These are phyloP conservation scores for Pollicipes pollicipes DNA, from an alignment of 1,140 invertebrate species.

Conservation along the genomic window DNA sequence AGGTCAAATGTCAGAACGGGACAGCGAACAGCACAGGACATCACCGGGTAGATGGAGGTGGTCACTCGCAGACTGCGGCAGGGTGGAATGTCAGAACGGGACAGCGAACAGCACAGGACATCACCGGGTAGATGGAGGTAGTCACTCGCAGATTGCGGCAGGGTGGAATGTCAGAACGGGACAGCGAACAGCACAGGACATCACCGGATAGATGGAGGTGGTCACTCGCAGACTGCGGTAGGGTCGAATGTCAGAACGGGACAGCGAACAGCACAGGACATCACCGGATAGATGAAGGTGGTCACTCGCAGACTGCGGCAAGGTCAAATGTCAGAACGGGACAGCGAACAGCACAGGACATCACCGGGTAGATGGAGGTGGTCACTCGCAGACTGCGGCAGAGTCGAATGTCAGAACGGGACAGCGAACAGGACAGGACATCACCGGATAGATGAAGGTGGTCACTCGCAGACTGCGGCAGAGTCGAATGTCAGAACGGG, in stretches of 20 bases:
- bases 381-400: conserved; percentile 65
- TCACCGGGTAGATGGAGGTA: conserved; percentile 90
- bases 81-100: conserved; percentile 18
- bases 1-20: conserved; percentile 18
- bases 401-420: conserved; percentile 18
- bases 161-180: conserved; percentile 18
- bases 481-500: conserved; percentile 18
- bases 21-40: no score
- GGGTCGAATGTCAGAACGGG: conserved; percentile 18
- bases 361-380: conserved; percentile 90
- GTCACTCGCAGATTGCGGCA: conserved; percentile 65
- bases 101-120: no score
- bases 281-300: conserved; percentile 90
- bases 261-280: no score
- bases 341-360: no score
- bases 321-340: conserved; percentile 18
- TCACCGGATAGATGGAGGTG: conserved; percentile 90
- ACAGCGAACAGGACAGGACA: no score
- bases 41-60: conserved; percentile 90
- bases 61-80: conserved; percentile 65
- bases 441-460: conserved; percentile 90
- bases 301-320: conserved; percentile 65
- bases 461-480: conserved; percentile 65
- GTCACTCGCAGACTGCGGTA: conserved; percentile 65
- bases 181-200: no score